Percentiles rank a stretch among this genome's conserved stretches.
These are phyloP conservation scores for Tridacna crocea DNA, from an alignment of 2,888 invertebrate genomes.

Conservation along the genomic window DNA sequence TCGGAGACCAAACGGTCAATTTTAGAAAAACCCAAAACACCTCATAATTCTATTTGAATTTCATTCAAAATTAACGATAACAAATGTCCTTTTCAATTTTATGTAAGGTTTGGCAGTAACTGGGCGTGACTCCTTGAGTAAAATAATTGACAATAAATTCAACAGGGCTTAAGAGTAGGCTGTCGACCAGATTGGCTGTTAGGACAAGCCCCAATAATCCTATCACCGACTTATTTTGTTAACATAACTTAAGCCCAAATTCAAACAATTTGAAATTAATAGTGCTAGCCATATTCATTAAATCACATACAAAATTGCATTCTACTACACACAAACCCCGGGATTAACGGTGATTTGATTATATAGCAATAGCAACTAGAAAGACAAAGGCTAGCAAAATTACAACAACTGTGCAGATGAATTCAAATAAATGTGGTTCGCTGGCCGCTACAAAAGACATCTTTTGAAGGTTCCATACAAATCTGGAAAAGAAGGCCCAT, in stretches of 20 bases:
- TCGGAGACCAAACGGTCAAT: not conserved
- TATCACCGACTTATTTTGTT: too few species aligned
- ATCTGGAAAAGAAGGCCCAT: not conserved
- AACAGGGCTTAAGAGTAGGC: conserved; percentile 9
- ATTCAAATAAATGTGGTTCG: not conserved
- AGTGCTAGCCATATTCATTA: not conserved
- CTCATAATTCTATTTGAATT: not conserved
- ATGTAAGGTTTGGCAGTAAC: not conserved
- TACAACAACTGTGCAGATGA: not conserved
- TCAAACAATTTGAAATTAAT: not conserved
- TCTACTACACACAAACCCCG: conserved; percentile 4
- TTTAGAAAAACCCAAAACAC: not conserved
- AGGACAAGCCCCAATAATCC: conserved; percentile 7
- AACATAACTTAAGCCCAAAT: not conserved
- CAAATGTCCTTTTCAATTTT: not conserved
- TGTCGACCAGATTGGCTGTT: conserved; percentile 7
- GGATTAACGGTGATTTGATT: not conserved
- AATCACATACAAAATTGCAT: not conserved
- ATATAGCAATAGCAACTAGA: not conserved
- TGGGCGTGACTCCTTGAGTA: conserved; percentile 1
- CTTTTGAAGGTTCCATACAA: not conserved
- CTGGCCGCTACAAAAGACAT: conserved; percentile 5
- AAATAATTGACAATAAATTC: conserved; percentile 1
- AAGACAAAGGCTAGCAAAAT: not conserved
- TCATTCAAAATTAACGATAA: not conserved